Conservation (phyloP, 2,888 invertebrate genomes). For the Limenitis camilla region DNA sequence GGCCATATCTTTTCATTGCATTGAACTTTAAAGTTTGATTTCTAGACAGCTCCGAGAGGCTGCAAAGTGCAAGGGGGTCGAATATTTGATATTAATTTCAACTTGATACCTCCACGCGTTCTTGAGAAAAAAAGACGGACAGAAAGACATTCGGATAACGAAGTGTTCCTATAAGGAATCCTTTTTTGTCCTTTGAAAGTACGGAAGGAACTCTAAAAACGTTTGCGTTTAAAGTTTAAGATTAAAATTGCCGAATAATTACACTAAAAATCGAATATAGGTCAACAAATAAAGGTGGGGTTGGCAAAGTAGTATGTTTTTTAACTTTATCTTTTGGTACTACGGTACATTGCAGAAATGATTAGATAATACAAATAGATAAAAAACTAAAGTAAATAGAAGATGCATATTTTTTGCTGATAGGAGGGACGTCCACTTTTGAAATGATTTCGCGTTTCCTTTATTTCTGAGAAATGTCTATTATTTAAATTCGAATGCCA, state of each 20-base stretch:
- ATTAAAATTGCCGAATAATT: conserved; percentile 41
- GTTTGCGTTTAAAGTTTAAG: neutral
- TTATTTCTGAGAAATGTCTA: neutral
- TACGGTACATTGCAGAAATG: conserved; percentile 62
- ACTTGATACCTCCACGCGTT: too few species aligned
- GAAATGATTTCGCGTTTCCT: conserved; percentile 37
- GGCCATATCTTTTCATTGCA: too few species aligned
- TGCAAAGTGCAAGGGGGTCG: too few species aligned
- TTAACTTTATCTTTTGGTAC: conserved; percentile 49
- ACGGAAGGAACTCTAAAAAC: too few species aligned
- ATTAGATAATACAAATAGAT: conserved; percentile 62
- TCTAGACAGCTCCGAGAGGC: too few species aligned
- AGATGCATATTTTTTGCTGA: conserved; percentile 63
- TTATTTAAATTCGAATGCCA: too few species aligned
- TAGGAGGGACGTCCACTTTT: conserved; percentile 29
- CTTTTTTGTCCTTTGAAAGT: too few species aligned
- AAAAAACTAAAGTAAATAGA: conserved; percentile 61
- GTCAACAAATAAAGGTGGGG: conserved; percentile 68
- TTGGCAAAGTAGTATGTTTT: conserved; percentile 61
- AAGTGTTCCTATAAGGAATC: too few species aligned
- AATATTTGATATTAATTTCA: too few species aligned
- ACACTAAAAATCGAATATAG: conserved; percentile 48
- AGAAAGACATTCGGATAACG: too few species aligned
- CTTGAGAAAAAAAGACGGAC: too few species aligned
- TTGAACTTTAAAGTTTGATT: too few species aligned